phyloP scores from a whole-genome alignment of 2,888 invertebrate species.

The Tridacna gigas region DNA sequence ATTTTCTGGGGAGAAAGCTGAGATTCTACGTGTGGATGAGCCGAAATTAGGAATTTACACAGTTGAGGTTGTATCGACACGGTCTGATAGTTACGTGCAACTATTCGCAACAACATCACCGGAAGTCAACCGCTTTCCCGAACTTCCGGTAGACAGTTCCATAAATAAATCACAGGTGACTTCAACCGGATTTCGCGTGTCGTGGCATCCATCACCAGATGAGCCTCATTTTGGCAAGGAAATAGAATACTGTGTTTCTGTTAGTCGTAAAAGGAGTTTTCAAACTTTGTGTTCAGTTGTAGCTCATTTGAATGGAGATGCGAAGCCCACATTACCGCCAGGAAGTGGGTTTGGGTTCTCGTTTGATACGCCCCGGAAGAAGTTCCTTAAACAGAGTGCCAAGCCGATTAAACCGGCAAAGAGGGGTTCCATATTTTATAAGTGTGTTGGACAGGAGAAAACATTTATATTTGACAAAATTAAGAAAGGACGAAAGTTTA shows the following conservation, averaged over 20 bases:
- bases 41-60: conserved; percentile 74
- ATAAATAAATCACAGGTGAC: conserved; percentile 53
- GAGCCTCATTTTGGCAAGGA: conserved; percentile 68
- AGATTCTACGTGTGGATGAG: conserved; percentile 64
- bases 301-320: conserved; percentile 83
- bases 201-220: conserved; percentile 69
- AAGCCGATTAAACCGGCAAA: conserved; percentile 70
- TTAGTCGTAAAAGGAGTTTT: conserved; percentile 84
- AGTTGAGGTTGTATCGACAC: conserved; percentile 73
- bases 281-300: conserved; percentile 86
- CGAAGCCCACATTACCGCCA: conserved; percentile 77
- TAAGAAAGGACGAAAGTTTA: conserved; percentile 86
- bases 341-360: conserved; percentile 80
- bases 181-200: conserved; percentile 58
- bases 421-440: conserved; percentile 81
- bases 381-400: conserved; percentile 64
- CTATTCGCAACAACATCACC: conserved; percentile 77
- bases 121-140: conserved; percentile 65
- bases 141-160: conserved; percentile 57
- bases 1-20: conserved; percentile 63
- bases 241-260: conserved; percentile 86
- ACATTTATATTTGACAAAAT: conserved; percentile 86
- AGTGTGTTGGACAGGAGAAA: conserved; percentile 86
- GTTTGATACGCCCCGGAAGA: conserved; percentile 73
- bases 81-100: conserved; percentile 77